These are phyloP conservation scores for Kradibia gibbosae DNA, from an alignment of 1,140 invertebrate species.

Conservation along the genomic window DNA sequence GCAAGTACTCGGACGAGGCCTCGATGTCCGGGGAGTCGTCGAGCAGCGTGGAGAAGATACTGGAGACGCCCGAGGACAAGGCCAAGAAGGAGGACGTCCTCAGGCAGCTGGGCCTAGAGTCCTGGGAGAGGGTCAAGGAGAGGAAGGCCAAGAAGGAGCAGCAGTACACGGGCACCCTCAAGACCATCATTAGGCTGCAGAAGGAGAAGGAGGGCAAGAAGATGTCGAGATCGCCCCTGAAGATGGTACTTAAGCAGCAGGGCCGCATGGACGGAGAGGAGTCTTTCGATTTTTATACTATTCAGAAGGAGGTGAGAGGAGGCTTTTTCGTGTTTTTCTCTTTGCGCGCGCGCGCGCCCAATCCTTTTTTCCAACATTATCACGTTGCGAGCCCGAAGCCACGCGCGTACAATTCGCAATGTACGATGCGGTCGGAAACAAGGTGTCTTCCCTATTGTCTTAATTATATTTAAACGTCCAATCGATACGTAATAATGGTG, in stretches of 20 bases:
- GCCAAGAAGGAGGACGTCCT: slow-evolving; percentile 72
- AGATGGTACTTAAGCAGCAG: slow-evolving; percentile 86
- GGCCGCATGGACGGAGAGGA: slow-evolving; percentile 76
- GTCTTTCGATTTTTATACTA: slow-evolving; percentile 80
- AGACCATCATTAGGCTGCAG: slow-evolving; percentile 84
- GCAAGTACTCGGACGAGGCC: slow-evolving; percentile 72
- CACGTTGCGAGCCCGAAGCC: too few relatives aligned
- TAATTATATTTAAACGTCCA: too few relatives aligned
- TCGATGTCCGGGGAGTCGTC: slow-evolving; percentile 70
- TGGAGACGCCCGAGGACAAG: slow-evolving; percentile 74
- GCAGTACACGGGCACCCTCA: slow-evolving; percentile 82
- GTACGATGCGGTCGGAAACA: too few relatives aligned
- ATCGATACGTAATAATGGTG: too few relatives aligned
- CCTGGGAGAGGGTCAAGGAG: slow-evolving; percentile 67
- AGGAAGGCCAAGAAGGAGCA: slow-evolving; percentile 66
- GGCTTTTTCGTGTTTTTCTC: too few relatives aligned
- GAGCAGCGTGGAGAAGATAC: slow-evolving; percentile 61
- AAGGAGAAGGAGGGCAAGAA: slow-evolving; percentile 74
- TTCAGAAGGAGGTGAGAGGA: slow-evolving; percentile 83
- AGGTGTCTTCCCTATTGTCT: too few relatives aligned
- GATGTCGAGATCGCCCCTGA: slow-evolving; percentile 79
- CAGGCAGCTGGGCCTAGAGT: slow-evolving; percentile 67
- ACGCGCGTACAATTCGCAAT: too few relatives aligned
- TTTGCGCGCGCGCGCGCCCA: too few relatives aligned
- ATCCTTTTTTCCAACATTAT: too few relatives aligned